Evolutionary conservation across 2,113 vertebrate species (phyloP).

Genomic region (Xiphophorus hellerii): DNA sequence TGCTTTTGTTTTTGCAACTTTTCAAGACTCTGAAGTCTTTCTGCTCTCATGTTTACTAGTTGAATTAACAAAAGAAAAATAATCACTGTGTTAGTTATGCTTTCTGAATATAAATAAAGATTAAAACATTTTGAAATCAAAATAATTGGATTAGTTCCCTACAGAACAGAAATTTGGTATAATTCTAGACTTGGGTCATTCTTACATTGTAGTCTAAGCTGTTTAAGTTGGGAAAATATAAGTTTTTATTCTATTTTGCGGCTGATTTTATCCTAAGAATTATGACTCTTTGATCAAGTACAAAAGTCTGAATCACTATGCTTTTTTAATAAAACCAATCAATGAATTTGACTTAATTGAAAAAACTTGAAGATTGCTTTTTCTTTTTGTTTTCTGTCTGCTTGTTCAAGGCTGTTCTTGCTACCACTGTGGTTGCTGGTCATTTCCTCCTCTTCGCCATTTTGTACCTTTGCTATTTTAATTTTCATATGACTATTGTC

Average conservation of each 20-base stretch:
- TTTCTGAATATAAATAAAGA: neutral
- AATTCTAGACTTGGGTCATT: neutral
- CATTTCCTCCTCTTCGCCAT: no score
- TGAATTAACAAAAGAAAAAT: constrained; percentile 5
- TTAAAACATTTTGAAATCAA: neutral
- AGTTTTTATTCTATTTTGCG: neutral
- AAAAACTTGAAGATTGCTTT: no score
- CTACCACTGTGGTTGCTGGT: no score
- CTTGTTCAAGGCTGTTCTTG: no score
- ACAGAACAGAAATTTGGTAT: neutral
- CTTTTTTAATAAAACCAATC: no score
- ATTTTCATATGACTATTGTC: no score
- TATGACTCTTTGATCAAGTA: neutral
- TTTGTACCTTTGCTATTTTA: no score
- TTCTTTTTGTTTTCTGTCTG: no score
- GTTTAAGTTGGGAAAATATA: neutral
- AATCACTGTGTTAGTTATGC: neutral
- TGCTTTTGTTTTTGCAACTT: constrained; percentile 37
- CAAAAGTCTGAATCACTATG: no score
- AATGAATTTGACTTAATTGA: no score
- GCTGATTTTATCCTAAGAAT: neutral
- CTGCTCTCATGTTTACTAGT: neutral
- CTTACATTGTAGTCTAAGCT: neutral
- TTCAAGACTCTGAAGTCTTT: constrained; percentile 22
- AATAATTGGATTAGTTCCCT: neutral